These are phyloP conservation scores for Drosophila borealis DNA, from an alignment of 2,888 invertebrate species.

Conservation along the genomic window DNA sequence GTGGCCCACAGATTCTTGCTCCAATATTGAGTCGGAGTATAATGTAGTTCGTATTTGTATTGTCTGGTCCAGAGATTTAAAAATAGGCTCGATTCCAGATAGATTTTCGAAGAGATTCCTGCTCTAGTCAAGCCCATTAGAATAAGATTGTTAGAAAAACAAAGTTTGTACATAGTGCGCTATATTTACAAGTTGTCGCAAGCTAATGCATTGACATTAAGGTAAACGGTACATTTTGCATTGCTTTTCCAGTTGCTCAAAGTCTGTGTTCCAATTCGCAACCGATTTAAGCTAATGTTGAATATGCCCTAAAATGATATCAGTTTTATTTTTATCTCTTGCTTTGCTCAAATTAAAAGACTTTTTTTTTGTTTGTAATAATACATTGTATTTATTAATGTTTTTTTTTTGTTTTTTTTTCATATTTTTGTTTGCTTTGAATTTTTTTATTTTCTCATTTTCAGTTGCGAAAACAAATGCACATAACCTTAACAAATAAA, in stretches of 20 bases:
- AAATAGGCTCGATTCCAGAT: too few relatives aligned
- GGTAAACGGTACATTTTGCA: too few relatives aligned
- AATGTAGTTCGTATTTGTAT: too few relatives aligned
- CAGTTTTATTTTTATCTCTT: neutral
- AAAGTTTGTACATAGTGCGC: too few relatives aligned
- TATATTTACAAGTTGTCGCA: neutral
- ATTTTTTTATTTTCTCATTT: conserved; percentile 14
- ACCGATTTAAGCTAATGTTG: neutral
- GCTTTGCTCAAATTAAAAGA: conserved; percentile 7
- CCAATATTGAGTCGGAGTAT: too few relatives aligned
- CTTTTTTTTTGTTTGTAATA: neutral
- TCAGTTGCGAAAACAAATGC: conserved; percentile 16
- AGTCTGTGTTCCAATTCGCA: neutral
- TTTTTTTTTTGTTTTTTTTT: conserved; percentile 12
- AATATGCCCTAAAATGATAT: too few relatives aligned
- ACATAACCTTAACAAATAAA: conserved; percentile 52
- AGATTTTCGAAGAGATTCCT: too few relatives aligned
- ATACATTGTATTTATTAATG: conserved; percentile 29
- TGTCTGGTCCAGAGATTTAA: too few relatives aligned
- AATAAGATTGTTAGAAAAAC: too few relatives aligned
- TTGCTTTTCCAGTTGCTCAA: neutral
- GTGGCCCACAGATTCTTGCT: too few relatives aligned
- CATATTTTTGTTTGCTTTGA: conserved; percentile 16
- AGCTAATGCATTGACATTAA: too few relatives aligned
- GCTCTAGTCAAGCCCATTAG: too few relatives aligned